Conservation (phyloP, 2,113 vertebrate species). For the Cebus imitator region DNA sequence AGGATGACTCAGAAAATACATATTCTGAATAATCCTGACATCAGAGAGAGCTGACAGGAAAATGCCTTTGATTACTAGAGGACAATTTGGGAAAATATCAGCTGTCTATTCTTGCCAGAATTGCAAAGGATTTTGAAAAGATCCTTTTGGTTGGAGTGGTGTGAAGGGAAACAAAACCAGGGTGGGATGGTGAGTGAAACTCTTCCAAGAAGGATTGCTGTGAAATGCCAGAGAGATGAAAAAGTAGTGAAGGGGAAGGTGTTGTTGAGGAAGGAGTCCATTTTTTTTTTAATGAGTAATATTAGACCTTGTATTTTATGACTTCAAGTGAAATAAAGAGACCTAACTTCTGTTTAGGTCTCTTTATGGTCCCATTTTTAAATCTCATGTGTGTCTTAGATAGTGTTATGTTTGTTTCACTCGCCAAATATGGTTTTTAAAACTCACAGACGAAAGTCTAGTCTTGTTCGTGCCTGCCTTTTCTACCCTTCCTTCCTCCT, state of each 20-base stretch:
- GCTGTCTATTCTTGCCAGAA: background rate
- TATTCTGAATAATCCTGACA: background rate
- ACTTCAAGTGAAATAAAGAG: background rate
- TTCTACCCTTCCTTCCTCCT: background rate
- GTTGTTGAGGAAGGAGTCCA: rapidly evolving
- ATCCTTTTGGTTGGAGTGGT: background rate
- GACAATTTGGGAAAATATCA: background rate
- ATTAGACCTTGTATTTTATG: background rate
- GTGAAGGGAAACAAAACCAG: background rate
- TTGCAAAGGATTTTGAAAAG: background rate
- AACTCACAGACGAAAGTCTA: background rate
- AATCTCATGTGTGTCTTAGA: background rate
- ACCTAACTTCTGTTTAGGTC: too few species aligned
- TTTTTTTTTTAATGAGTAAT: background rate
- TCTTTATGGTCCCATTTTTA: background rate
- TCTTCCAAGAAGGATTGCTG: background rate
- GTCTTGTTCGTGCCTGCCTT: too few species aligned
- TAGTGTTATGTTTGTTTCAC: background rate
- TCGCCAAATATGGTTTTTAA: background rate
- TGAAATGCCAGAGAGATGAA: background rate
- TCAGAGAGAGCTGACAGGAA: background rate
- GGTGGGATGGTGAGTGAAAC: background rate
- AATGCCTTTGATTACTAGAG: background rate
- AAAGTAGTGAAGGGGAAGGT: rapidly evolving
- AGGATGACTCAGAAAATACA: background rate